A percentile compares a stretch with the other conserved stretches of the same genome.
phyloP scores from a whole-genome alignment of 2,888 invertebrate genomes.

The Phortica okadai region DNA sequence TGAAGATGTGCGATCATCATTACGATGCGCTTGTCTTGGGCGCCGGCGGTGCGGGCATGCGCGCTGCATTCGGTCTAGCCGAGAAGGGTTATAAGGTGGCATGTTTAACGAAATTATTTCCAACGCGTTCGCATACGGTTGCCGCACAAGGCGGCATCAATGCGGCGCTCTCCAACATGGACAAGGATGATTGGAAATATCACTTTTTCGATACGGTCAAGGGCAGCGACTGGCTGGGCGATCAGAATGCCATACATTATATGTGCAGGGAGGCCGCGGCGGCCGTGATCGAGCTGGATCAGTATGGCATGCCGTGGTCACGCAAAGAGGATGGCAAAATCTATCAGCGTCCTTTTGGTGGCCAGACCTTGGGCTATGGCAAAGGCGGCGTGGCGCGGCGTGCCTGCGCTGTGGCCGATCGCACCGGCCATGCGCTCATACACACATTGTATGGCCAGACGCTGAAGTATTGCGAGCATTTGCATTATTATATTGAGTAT shows the following conservation, averaged over 20 bases:
- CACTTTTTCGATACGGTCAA: conserved; percentile 99
- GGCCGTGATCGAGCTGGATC: conserved; percentile 92
- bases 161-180: conserved; percentile 96
- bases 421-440: conserved; percentile 96
- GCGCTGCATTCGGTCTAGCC: conserved; percentile 96
- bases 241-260: conserved; percentile 98
- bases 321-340: conserved; percentile 95
- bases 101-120: conserved; percentile 96
- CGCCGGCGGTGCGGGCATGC: conserved; percentile 95
- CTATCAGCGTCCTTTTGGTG: conserved; percentile 98
- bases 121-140: conserved; percentile 97
- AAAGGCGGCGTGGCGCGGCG: conserved; percentile 97
- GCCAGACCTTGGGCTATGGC: conserved; percentile 96
- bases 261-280: conserved; percentile 93
- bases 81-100: conserved; percentile 97
- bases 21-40: conserved; percentile 98
- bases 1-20: conserved; percentile 83
- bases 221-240: conserved; percentile 98
- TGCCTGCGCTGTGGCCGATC: conserved; percentile 97
- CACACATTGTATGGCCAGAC: conserved; percentile 98
- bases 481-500: conserved; percentile 98
- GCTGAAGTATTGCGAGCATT: conserved; percentile 92
- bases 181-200: conserved; percentile 93
- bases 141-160: conserved; percentile 99
- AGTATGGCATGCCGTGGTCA: conserved; percentile 98